Evolutionary conservation across 2,113 vertebrate genomes (phyloP), one percentile per base, ranked within the genome.

Genomic region (Irena cyanogastra): DNA sequence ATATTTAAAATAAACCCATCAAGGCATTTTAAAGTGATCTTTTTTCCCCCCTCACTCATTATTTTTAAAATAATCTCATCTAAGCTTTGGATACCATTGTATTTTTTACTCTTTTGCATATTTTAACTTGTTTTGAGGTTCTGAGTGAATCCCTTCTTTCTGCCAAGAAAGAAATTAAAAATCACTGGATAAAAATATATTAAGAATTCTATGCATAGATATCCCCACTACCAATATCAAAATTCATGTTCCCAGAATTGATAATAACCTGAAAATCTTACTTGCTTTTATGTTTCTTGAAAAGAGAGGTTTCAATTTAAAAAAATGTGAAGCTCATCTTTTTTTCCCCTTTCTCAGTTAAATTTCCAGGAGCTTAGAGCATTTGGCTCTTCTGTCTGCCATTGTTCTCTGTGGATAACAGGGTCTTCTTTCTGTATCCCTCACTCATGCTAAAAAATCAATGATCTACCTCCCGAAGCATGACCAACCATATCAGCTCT

Each of bases 91-190:
- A 37, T 89, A 66, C 49, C 0, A 77, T 70, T 89, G 60, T 84
- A 60, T 13, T 49, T 77, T 90, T 90, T 30, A 35, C 2, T 54
- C 10, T 65, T 79, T 75, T 78, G 26, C n/a, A 57, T 90, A 91
- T 93, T 79, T 93, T 86, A 61, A 45, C n/a, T 87, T 82, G 31
- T 53, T 93, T 88, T 64, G 61, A 70, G 71, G 54, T 84, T 89
- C 35, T 68, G 39, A 83, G 7, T 45, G 22, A 59, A 76, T 84
- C 42, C 42, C 15, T 74, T 88, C 41, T 82, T 91, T 94, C 78
- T 91, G 41, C 9, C 21, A 69, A 94, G 45, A 86, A 80, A 33
- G 6, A 72, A 60, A 42, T 87, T 94, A 39, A 93, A 95, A 92
- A 68, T 49, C 31, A 24, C 21, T 5, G 16, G 31, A 72, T 78